A percentile compares a stretch with the other conserved stretches of the same genome.
These are phyloP conservation scores for Cyanoliseus patagonus DNA, from an alignment of 2,113 vertebrate species.

Conservation along the genomic window DNA sequence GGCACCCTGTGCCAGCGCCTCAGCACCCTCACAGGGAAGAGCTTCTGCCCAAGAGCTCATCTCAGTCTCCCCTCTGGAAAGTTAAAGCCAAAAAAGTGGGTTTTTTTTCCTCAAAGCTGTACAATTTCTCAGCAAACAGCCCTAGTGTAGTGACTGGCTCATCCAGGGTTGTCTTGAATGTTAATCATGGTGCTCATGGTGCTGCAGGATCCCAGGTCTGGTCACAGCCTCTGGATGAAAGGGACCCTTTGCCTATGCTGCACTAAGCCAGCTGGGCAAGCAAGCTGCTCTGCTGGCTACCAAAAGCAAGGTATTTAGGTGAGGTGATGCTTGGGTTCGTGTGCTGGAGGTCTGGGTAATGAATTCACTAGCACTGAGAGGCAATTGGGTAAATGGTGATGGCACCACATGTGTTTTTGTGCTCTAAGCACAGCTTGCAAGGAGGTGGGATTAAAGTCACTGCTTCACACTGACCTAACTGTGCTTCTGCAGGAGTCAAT, in stretches of 20 bases:
- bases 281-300: neutral
- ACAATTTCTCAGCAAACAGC: neutral
- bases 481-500: neutral
- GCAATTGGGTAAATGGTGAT: accelerated
- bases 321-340: neutral
- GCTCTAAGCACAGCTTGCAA: neutral
- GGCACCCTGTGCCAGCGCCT: neutral
- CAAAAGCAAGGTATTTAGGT: neutral
- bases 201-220: neutral
- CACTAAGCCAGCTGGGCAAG: neutral
- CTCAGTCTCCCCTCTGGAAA: neutral
- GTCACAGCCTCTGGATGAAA: neutral
- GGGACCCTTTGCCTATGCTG: accelerated
- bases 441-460: neutral
- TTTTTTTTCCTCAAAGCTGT: neutral
- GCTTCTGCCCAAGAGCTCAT: neutral
- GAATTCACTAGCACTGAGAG: neutral
- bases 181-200: accelerated
- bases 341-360: neutral
- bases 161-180: accelerated
- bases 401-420: neutral
- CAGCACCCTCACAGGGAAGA: neutral
- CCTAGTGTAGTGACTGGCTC: neutral
- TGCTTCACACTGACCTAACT: neutral
- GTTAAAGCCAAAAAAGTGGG: neutral